phyloP scores from a whole-genome alignment of 2,113 vertebrate genomes.

The Ceratotherium simum region DNA sequence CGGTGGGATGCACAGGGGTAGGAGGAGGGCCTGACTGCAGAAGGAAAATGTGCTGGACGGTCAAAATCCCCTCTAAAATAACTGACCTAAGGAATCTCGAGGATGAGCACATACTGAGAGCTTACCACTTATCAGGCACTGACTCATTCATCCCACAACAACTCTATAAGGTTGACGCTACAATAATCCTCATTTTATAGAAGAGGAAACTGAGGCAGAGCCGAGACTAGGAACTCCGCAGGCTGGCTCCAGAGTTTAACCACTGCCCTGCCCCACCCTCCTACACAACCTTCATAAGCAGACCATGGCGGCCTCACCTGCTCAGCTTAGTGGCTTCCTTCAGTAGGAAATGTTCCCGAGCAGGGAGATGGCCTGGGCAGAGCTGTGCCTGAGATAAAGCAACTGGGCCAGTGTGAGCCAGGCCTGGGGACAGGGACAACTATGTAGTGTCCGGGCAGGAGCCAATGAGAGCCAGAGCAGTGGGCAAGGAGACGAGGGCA shows the following conservation, averaged over 20 bases:
- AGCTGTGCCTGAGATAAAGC: not conserved
- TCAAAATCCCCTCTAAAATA: too few species aligned
- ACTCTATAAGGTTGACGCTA: not conserved
- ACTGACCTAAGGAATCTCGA: not conserved
- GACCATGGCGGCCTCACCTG: not conserved
- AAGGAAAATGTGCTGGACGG: not conserved
- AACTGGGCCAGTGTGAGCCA: not conserved
- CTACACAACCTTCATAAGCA: rapidly evolving
- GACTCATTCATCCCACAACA: not conserved
- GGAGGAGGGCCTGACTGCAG: not conserved
- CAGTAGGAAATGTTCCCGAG: rapidly evolving
- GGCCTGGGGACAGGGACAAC: too few species aligned
- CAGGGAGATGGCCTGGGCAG: not conserved
- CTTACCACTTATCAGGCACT: rapidly evolving
- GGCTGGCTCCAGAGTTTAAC: not conserved
- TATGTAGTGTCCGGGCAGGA: not conserved
- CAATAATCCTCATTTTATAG: not conserved
- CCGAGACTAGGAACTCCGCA: rapidly evolving
- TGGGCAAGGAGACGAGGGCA: rapidly evolving
- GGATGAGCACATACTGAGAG: not conserved
- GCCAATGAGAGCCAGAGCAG: not conserved
- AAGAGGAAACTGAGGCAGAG: not conserved
- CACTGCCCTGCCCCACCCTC: rapidly evolving
- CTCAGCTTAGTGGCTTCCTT: rapidly evolving
- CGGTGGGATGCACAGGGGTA: not conserved